Conservation (phyloP, 2,113 vertebrate species). For the Pionites leucogaster region DNA sequence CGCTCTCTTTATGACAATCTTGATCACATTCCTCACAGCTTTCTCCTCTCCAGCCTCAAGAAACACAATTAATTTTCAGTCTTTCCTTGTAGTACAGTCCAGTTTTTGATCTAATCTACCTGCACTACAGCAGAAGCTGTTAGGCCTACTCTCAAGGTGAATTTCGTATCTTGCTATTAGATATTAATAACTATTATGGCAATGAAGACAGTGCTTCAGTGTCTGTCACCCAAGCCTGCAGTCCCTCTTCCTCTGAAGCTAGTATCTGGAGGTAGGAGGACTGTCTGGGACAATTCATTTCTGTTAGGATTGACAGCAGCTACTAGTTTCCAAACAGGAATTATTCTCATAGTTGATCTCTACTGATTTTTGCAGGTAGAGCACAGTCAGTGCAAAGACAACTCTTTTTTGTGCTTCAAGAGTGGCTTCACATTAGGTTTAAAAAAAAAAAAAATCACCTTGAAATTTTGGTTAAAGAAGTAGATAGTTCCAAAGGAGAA, state of each 20-base stretch:
- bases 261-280: not conserved
- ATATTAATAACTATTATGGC: not conserved
- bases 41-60: not conserved
- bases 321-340: not conserved
- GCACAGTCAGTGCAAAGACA: not conserved
- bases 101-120: not conserved
- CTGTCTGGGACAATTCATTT: not conserved
- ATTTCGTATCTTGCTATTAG: not conserved
- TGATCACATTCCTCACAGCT: fast-evolving
- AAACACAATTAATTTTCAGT: not conserved
- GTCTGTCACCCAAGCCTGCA: not conserved
- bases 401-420: not conserved
- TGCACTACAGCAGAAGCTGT: not conserved
- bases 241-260: not conserved
- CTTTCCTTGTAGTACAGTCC: not conserved
- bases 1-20: not conserved
- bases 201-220: not conserved
- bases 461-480: not conserved
- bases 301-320: not conserved
- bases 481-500: not conserved
- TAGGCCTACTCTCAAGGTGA: not conserved
- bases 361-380: not conserved
- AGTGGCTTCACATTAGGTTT: not conserved
- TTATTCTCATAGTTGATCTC: not conserved
- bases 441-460: not conserved